Conservation (phyloP, 2,888 invertebrate species). For the Chironomus riparius region DNA sequence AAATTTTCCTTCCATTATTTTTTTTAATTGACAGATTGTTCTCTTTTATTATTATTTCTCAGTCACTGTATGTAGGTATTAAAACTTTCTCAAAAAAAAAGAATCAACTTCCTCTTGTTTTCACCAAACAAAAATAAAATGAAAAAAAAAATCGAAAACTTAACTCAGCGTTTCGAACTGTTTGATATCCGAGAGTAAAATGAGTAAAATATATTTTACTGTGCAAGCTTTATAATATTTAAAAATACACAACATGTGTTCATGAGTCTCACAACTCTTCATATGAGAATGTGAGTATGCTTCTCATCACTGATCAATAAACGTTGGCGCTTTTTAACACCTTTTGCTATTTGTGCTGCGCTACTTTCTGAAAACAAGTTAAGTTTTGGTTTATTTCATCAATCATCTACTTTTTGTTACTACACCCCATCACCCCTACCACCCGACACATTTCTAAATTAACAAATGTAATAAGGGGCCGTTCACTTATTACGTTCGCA, state of each 20-base stretch:
- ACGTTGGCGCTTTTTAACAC: background rate
- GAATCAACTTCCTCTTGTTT: background rate
- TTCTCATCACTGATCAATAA: too few species aligned
- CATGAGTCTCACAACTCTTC: background rate
- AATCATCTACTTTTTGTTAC: too few species aligned
- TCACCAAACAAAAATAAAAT: background rate
- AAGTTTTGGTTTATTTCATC: too few species aligned
- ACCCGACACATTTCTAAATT: too few species aligned
- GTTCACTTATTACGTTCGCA: too few species aligned
- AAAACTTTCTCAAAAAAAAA: background rate
- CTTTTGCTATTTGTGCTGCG: background rate
- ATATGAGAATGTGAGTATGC: too few species aligned
- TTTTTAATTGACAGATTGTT: constrained; percentile 2
- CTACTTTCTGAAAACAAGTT: too few species aligned
- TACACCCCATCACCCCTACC: too few species aligned
- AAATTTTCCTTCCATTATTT: constrained; percentile 12
- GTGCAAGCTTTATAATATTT: constrained; percentile 26
- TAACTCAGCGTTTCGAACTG: background rate
- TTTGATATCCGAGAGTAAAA: constrained; percentile 21
- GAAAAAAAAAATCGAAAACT: background rate
- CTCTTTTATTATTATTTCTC: background rate
- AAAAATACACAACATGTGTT: constrained; percentile 7
- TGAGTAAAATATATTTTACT: constrained; percentile 22
- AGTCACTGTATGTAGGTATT: background rate
- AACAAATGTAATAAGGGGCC: too few species aligned